Evolutionary conservation across 1,140 invertebrate genomes (phyloP), one percentile per base, ranked within the genome.

Genomic region (Trigoniulus corallinus): DNA sequence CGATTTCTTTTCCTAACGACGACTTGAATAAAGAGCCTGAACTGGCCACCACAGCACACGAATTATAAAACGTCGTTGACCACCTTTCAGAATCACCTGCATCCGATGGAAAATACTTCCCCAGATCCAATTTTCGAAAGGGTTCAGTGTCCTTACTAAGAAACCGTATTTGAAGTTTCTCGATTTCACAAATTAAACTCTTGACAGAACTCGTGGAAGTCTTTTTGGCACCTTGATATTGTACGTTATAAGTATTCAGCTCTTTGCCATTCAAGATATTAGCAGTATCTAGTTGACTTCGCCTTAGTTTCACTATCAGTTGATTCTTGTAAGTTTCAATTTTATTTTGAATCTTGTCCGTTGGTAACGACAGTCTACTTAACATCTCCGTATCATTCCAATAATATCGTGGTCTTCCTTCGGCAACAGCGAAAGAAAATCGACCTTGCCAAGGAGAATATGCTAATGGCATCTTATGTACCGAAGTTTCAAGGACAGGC

Each of bases 21-120:
- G 82, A 84, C 39, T 75, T 73, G 1, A 72, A 67, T 52, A 84
- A 62, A 0, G 81, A 75, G 1, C 81, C 83, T 2, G 82, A 75
- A 65, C 79, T 85, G 2, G 80, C 75, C 2, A 85, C 77, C 53
- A 85, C 76, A 0, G 79, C 82, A 64, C 82, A 86, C 12, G 71
- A 79, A 53, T 79, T 77, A 56, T 70, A 80, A 27, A 59, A 54
- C 37, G 10, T 24, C 3, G 18, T 10, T 7, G 42, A 44, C 72
- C 68, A 48, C 65, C 62, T 48, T 67, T 39, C 12, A 48, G 23
- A 2, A 47, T 27, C 29, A 47, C 12, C 10, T 13, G 25, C 37
- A 53, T 15, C 13, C 7, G 23, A 20, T 37, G 55, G 55, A 51
- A 58, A 53, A 29, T 45, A 46, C 43, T 51, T 37, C 21, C 41